These are phyloP conservation scores for Anisognathus igniventris DNA, from an alignment of 2,797 vertebrate genomes.

Conservation along the genomic window DNA sequence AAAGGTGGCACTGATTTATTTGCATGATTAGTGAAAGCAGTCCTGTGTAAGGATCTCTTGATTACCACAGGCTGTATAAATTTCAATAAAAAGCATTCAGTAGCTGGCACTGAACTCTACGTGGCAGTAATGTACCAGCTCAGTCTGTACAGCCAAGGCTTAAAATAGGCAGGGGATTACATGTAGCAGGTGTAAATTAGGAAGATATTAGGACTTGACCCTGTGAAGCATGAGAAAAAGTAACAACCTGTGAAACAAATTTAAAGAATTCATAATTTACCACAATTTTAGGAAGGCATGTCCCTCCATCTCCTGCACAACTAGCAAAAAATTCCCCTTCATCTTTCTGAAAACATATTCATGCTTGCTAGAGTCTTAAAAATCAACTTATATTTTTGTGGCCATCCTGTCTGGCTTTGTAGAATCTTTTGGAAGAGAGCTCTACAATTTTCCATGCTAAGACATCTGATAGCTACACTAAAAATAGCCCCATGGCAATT, in stretches of 20 bases:
- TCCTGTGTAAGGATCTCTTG: not conserved
- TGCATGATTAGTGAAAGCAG: not conserved
- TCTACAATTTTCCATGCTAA: conserved; percentile 45
- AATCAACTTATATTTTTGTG: conserved; percentile 11
- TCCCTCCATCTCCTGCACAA: not conserved
- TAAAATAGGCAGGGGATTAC: conserved; percentile 15
- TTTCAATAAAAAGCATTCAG: not conserved
- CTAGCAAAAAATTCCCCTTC: not conserved
- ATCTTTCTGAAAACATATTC: not conserved
- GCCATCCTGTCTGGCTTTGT: not conserved
- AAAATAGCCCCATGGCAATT: conserved; percentile 27
- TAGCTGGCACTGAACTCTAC: conserved; percentile 38
- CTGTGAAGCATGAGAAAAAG: not conserved
- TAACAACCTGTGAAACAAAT: not conserved
- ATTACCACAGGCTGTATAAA: not conserved
- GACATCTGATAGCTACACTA: conserved; percentile 40
- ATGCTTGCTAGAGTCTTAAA: not conserved
- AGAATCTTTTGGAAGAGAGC: conserved; percentile 27
- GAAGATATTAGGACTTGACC: not conserved
- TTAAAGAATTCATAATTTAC: not conserved
- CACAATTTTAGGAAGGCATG: not conserved
- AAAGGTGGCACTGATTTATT: not conserved
- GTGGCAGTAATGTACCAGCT: conserved; percentile 21
- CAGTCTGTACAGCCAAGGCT: not conserved
- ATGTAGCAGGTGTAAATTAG: not conserved